These are phyloP conservation scores for Melinopterus prodromus DNA, from an alignment of 2,888 invertebrate genomes.

Conservation along the genomic window DNA sequence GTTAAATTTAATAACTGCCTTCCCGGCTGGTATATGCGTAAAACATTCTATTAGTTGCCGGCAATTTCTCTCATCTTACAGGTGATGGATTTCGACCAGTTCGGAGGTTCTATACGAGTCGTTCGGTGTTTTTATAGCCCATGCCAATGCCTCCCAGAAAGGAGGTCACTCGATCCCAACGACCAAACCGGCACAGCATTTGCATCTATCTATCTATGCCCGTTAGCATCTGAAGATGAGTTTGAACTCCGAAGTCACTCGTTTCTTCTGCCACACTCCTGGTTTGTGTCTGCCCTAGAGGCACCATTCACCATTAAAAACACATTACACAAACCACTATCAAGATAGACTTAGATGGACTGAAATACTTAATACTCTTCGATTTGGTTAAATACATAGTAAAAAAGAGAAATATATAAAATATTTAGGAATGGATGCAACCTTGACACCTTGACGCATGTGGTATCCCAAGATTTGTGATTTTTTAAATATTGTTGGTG, in stretches of 20 bases:
- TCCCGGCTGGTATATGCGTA: not conserved
- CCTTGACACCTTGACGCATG: no score
- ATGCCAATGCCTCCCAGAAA: not conserved
- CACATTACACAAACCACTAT: no score
- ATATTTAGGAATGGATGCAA: no score
- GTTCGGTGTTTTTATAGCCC: not conserved
- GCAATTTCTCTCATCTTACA: not conserved
- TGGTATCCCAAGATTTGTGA: no score
- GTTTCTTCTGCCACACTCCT: not conserved
- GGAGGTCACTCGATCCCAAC: not conserved
- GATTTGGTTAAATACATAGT: no score
- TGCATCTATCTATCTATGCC: not conserved
- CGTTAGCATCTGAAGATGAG: not conserved
- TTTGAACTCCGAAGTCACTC: not conserved
- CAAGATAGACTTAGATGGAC: no score
- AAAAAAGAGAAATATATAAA: no score
- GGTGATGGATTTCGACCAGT: slow-evolving; percentile 4
- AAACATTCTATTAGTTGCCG: not conserved
- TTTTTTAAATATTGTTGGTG: no score
- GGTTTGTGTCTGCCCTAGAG: not conserved
- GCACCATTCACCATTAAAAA: not conserved
- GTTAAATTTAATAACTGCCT: not conserved
- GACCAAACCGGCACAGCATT: not conserved
- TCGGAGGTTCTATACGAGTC: not conserved
- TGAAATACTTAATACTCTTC: no score